Conservation (phyloP, 1,140 invertebrate species). For the Eupristina koningsbergeri region DNA sequence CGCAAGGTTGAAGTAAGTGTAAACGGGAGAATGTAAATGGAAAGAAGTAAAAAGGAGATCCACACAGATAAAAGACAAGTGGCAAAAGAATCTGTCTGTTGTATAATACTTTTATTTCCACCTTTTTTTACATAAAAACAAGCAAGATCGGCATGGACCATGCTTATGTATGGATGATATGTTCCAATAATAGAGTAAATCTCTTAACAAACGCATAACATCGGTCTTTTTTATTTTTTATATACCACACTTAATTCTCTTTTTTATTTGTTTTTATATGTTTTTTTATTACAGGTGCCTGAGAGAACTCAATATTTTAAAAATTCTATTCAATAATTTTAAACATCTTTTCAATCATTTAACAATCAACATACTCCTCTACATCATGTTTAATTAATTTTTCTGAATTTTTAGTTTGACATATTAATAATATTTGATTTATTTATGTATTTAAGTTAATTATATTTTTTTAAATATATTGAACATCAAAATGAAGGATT, state of each 20-base stretch:
- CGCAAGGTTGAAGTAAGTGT: conserved; percentile 34
- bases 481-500: conserved; percentile 33
- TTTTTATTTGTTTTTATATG: background rate
- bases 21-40: conserved; percentile 44
- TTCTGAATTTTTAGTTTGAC: too few relatives aligned
- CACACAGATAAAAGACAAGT: conserved; percentile 53
- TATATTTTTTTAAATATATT: conserved; percentile 1
- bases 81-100: conserved; percentile 67
- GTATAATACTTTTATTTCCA: conserved; percentile 73
- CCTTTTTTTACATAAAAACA: conserved; percentile 71
- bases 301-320: too few relatives aligned
- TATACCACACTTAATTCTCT: conserved; percentile 1
- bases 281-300: background rate
- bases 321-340: too few relatives aligned
- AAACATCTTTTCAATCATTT: too few relatives aligned
- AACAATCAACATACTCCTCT: too few relatives aligned
- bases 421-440: too few relatives aligned
- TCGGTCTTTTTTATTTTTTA: conserved; percentile 35
- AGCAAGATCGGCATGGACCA: conserved; percentile 69
- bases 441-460: background rate
- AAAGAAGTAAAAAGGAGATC: conserved; percentile 36
- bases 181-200: conserved; percentile 72
- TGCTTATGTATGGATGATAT: conserved; percentile 71
- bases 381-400: too few relatives aligned
- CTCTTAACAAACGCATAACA: conserved; percentile 65